Evolutionary conservation across 1,140 invertebrate genomes (phyloP), one percentile per base, ranked within the genome.

Genomic region (Maconellicoccus hirsutus): DNA sequence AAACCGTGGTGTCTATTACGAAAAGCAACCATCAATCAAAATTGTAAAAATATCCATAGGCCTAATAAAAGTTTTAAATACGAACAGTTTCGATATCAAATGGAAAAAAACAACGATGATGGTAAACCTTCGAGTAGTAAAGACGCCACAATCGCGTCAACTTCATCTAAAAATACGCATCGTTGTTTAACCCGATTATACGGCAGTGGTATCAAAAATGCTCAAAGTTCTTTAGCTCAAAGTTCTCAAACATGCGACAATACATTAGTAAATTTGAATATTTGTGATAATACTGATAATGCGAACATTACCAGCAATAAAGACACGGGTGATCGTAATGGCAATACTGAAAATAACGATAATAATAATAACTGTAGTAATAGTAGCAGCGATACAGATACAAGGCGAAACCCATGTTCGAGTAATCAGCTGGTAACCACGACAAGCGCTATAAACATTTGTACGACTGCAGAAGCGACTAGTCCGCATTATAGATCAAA

Each of bases 1-100:
- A 80, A 79, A 39, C 77, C 80, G 0, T 82, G 80, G 80, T 76
- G 77, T 3, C 79, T 79, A 76, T 42, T 82, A 12, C 81, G 81
- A n/a, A 78, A 81, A 63, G 80, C 80, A 0, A 81, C 80, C 2
- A 59, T 71, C 19, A 23, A 25, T 66, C 61, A 66, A 19, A 26
- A 52, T 16, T 52, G 42, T 19, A 52, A 52, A 16, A 52, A 52
- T 52, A 52, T 52, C 3, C 42, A 52, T 52, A 52, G 42, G 42
- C 42, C 42, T 6, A 52, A 52, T 52, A 52, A 52, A 52, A 52
- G 6, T 3, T 52, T 52, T 16, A 52, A 52, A 52, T 52, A 52
- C 42, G 42, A 52, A 52, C 42, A 52, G n/a, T 52, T 52, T 52
- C 42, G 42, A 16, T 52, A 52, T 52, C 42, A 52, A 16, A 52